A percentile compares a stretch with the other conserved stretches of the same genome.
Conservation (phyloP, 2,888 invertebrate species). For the Cyrtodaria siliqua region DNA sequence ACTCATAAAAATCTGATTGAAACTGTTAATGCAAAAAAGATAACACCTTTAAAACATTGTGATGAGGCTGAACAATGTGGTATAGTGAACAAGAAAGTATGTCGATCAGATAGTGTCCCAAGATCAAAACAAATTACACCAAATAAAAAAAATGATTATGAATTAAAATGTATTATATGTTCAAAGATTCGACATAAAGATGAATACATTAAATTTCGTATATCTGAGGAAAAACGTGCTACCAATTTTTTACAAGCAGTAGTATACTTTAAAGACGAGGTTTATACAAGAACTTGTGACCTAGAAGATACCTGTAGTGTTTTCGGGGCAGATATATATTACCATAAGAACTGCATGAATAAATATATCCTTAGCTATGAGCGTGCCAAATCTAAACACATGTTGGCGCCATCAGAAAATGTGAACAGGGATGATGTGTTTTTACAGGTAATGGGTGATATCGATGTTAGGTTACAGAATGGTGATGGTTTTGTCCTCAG, state of each 20-base stretch:
- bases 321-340: constrained; percentile 21
- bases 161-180: neutral
- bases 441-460: neutral
- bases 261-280: too few species aligned
- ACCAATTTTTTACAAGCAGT: too few species aligned
- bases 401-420: too few species aligned
- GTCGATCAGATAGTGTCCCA: too few species aligned
- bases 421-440: neutral
- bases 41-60: too few species aligned
- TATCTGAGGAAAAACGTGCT: too few species aligned
- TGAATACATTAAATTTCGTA: neutral
- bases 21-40: too few species aligned
- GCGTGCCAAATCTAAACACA: neutral
- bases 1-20: constrained; percentile 10
- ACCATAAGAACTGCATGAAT: constrained; percentile 16
- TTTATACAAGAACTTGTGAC: neutral
- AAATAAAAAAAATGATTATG: too few species aligned
- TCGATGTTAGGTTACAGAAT: neutral
- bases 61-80: too few species aligned
- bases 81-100: too few species aligned
- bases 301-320: neutral
- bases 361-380: constrained; percentile 6
- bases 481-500: neutral
- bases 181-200: neutral
- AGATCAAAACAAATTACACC: too few species aligned